phyloP scores from a whole-genome alignment of 2,888 invertebrate genomes.

The Zygogramma bicolorata region DNA sequence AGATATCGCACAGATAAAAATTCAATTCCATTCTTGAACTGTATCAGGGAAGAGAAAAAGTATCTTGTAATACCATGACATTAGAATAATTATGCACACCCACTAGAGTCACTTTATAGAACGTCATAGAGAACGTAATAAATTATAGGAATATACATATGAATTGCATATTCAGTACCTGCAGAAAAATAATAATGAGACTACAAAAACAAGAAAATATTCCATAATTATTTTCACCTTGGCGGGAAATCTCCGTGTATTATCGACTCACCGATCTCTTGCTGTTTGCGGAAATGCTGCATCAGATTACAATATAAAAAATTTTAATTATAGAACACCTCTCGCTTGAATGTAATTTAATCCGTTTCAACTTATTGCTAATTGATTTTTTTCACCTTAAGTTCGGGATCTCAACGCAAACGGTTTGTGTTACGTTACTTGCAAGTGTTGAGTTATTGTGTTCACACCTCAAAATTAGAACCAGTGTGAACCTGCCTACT shows the following conservation, averaged over 20 bases:
- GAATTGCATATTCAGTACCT: background rate
- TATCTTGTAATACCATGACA: background rate
- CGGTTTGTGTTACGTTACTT: background rate
- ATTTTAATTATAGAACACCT: background rate
- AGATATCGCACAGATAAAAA: background rate
- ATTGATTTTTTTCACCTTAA: background rate
- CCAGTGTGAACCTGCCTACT: background rate
- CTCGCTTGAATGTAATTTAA: background rate
- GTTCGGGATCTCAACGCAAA: background rate
- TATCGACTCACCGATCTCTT: background rate
- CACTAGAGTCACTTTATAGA: background rate
- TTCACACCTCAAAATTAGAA: background rate
- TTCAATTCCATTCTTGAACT: background rate
- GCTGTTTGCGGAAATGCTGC: background rate
- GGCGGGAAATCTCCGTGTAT: background rate
- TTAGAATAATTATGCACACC: background rate
- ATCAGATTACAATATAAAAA: background rate
- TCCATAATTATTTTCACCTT: background rate
- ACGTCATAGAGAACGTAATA: background rate
- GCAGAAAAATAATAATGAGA: background rate
- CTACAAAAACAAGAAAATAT: background rate
- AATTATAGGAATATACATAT: background rate
- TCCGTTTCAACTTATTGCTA: background rate
- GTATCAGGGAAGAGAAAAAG: background rate
- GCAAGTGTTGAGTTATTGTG: background rate